Base-by-base conservation (phyloP, 2,113 vertebrate genomes). In the Clarias magur region DNA sequence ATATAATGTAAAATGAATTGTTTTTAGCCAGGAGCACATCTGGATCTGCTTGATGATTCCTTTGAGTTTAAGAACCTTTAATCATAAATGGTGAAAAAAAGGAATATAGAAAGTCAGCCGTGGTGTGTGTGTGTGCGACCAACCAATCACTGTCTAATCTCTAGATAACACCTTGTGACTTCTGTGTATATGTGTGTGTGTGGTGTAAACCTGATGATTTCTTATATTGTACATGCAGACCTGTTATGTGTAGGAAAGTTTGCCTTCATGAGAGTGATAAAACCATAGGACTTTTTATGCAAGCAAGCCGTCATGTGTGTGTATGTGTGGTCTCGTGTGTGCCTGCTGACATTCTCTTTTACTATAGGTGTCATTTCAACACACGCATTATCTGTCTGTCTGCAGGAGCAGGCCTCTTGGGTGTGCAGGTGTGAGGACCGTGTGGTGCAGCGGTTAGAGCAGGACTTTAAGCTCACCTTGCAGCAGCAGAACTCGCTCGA, bases 401-500 rank as follows among this genome's bases (percentile, higher is more conserved):
- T 78, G 67, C 89, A 98, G 97, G 97, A 98, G 92, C 97, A 98
- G 95, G 97, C 97, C 84, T 98, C 97, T 0, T 98, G 97, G 97
- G 97, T 98, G 80, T 98, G 97, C 88, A 95, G 97, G 80, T 98
- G 97, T 82, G 97, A 98, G 87, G 97, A 98, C 89, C 96, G 97
- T 0, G 96, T 97, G 38, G 97, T 98, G 80, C 96, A 97, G 94
- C 93, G 96, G 68, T 92, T 98, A 82, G 97, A 98, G 94, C 97
- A 98, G 94, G 97, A 98, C 94, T 98, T 98, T 91, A 98, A 98
- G 92, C 91, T 97, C 93, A 98, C 97, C 23, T 95, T 98, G 82
- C 97, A 98, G 94, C 97, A 98, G 93, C 97, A 98, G 94, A 98
- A 98, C 92, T 98, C 97, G 0, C 92, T 98, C 90, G 97, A 98